These are phyloP conservation scores for Pterobdella sp. DNA, from an alignment of 2,888 invertebrate genomes.

Conservation along the genomic window DNA sequence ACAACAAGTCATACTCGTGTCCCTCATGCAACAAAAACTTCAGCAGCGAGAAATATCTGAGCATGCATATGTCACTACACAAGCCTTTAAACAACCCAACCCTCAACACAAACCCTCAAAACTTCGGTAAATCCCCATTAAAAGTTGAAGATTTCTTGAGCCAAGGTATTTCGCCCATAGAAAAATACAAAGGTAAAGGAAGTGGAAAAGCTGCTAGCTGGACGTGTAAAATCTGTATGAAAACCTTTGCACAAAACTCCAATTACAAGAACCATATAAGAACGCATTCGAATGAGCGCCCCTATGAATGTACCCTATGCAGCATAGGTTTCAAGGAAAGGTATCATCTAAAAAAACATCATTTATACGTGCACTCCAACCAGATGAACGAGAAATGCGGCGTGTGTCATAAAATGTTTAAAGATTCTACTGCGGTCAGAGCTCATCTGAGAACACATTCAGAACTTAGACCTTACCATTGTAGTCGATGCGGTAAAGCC, in stretches of 20 bases:
- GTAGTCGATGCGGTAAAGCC: conserved; percentile 37
- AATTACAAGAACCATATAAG: conserved; percentile 40
- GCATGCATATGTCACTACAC: conserved; percentile 37
- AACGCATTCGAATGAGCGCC: conserved; percentile 37
- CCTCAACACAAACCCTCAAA: neutral
- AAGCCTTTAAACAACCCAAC: neutral
- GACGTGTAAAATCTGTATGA: conserved; percentile 39
- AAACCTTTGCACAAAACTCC: conserved; percentile 39
- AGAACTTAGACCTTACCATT: conserved; percentile 38
- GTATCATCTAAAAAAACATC: conserved; percentile 40
- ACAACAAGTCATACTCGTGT: conserved; percentile 25
- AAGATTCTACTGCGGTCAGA: conserved; percentile 39
- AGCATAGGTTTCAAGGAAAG: conserved; percentile 40
- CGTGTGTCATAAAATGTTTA: conserved; percentile 38
- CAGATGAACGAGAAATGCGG: conserved; percentile 38
- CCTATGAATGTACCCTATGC: conserved; percentile 38
- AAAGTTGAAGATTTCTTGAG: conserved; percentile 7
- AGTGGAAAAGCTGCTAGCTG: conserved; percentile 31
- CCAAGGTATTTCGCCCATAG: conserved; percentile 25
- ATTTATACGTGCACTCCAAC: conserved; percentile 38
- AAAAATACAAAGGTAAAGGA: conserved; percentile 20
- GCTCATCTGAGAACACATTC: conserved; percentile 41
- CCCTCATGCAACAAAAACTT: conserved; percentile 35
- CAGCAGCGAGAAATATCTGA: conserved; percentile 37
- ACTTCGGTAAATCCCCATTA: neutral